phyloP scores from a whole-genome alignment of 2,888 invertebrate genomes.

The Thumatha senex region DNA sequence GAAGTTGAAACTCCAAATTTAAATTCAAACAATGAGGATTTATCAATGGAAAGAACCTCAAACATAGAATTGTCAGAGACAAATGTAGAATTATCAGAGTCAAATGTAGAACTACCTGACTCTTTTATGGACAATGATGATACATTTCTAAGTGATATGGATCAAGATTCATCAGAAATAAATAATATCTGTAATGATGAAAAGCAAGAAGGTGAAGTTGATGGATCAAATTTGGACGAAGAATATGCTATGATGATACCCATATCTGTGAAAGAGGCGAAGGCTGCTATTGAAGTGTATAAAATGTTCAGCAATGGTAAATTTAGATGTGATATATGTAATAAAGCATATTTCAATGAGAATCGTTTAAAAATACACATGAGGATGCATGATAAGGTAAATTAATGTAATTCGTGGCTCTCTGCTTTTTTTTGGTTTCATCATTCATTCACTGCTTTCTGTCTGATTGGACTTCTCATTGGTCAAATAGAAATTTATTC shows the following conservation, averaged over 20 bases:
- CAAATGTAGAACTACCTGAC: conserved; percentile 11
- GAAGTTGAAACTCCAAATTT: not conserved
- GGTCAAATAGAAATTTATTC: too few species aligned
- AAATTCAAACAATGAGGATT: not conserved
- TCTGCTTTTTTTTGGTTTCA: too few species aligned
- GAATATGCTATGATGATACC: conserved; percentile 69
- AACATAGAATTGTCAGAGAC: conserved; percentile 7
- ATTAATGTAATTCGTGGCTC: not conserved
- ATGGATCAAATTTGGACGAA: conserved; percentile 59
- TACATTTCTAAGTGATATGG: conserved; percentile 22
- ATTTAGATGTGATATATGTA: conserved; percentile 55
- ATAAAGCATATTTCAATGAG: conserved; percentile 55
- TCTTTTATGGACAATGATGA: conserved; percentile 35
- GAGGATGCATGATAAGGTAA: conserved; percentile 69
- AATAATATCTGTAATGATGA: conserved; percentile 15
- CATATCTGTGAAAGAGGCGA: conserved; percentile 62
- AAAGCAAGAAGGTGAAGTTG: conserved; percentile 19
- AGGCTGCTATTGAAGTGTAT: conserved; percentile 62
- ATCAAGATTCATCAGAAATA: conserved; percentile 20
- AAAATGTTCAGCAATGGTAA: conserved; percentile 58
- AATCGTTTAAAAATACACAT: conserved; percentile 54
- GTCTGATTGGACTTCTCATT: too few species aligned
- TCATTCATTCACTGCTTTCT: too few species aligned
- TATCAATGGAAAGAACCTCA: conserved; percentile 3
- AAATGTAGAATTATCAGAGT: conserved; percentile 4